Percentiles rank a stretch among this genome's conserved stretches.
Conservation (phyloP, 2,888 invertebrate species). For the Halocaridina rubra region DNA sequence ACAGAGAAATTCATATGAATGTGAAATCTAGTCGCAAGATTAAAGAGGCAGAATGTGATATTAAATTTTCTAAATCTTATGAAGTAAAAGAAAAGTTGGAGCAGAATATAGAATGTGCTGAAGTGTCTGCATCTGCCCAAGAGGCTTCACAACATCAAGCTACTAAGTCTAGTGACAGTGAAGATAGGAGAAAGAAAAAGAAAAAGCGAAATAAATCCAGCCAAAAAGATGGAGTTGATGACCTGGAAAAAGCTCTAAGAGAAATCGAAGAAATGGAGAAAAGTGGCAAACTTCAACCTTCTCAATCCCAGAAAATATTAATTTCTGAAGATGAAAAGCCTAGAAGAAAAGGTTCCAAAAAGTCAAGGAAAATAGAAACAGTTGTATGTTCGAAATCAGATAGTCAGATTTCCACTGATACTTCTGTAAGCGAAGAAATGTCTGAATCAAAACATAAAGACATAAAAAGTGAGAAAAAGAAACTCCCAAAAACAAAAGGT, state of each 20-base stretch:
- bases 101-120: neutral
- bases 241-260: conserved; percentile 60
- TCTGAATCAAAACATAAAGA: neutral
- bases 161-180: conserved; percentile 9
- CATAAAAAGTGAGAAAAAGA: conserved; percentile 5
- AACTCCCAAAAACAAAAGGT: neutral
- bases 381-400: neutral
- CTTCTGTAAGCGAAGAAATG: neutral
- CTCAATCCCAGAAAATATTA: neutral
- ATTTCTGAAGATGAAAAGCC: conserved; percentile 38
- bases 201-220: conserved; percentile 41
- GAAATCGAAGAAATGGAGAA: conserved; percentile 63
- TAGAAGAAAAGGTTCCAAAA: conserved; percentile 35
- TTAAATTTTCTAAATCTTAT: too few relatives aligned
- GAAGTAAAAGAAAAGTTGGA: neutral
- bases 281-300: conserved; percentile 55
- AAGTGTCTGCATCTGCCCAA: neutral
- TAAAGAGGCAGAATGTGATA: too few relatives aligned
- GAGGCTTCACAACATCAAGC: neutral
- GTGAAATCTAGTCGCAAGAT: neutral
- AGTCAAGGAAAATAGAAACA: conserved; percentile 14
- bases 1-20: neutral
- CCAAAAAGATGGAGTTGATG: conserved; percentile 56
- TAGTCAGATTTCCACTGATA: neutral
- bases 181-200: conserved; percentile 60